Evolutionary conservation across 1,140 invertebrate genomes (phyloP).

Genomic region (Lucilia sericata): DNA sequence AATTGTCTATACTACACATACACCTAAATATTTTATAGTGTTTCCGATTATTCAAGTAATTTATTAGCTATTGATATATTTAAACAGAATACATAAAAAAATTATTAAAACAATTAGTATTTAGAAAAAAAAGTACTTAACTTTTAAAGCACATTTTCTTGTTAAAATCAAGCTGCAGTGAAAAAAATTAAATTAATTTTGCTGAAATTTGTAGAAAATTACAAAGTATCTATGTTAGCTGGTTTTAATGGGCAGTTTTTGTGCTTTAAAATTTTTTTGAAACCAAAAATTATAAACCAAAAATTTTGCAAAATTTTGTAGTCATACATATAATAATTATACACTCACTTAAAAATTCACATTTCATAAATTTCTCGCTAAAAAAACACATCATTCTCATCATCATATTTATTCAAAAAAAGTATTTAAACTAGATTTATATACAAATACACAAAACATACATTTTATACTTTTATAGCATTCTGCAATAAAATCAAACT

Average conservation of each 20-base stretch:
- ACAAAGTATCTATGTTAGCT: not conserved
- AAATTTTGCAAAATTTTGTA: not conserved
- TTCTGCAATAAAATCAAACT: too few species aligned
- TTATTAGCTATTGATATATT: slow-evolving; percentile 23
- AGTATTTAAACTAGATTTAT: slow-evolving; percentile 7
- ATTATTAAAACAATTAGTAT: slow-evolving; percentile 20
- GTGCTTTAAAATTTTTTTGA: not conserved
- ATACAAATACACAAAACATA: slow-evolving; percentile 3
- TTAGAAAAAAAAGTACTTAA: slow-evolving; percentile 21
- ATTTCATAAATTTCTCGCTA: not conserved
- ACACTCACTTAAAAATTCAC: not conserved
- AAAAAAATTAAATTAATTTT: not conserved
- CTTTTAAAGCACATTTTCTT: not conserved
- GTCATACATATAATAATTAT: not conserved
- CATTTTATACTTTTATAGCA: slow-evolving; percentile 12
- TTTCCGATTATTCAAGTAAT: slow-evolving; percentile 67
- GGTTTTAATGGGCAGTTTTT: not conserved
- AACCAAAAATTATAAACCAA: slow-evolving; percentile 10
- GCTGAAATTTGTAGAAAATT: not conserved
- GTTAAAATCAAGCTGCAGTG: not conserved
- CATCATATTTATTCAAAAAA: slow-evolving; percentile 17
- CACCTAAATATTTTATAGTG: slow-evolving; percentile 51
- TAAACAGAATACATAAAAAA: not conserved
- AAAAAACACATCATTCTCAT: not conserved
- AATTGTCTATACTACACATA: not conserved